Conservation (phyloP, 2,797 vertebrate species). For the Podarcis lilfordi region DNA sequence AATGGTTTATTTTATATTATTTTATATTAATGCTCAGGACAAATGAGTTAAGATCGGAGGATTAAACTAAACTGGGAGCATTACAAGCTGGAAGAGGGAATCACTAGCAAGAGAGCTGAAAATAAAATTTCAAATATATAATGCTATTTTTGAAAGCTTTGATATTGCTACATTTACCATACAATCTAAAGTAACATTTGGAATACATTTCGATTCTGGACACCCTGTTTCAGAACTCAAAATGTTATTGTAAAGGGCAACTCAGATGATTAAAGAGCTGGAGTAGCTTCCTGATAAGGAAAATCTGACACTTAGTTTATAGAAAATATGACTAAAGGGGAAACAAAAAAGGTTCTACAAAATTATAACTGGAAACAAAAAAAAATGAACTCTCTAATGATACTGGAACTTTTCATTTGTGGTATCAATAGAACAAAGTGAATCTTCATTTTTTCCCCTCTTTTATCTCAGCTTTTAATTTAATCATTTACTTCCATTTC, state of each 20-base stretch:
- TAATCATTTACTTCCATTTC: background rate
- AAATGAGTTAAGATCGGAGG: constrained; percentile 36
- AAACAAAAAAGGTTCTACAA: background rate
- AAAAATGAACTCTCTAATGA: background rate
- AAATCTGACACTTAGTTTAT: background rate
- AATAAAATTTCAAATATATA: background rate
- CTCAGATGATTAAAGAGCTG: background rate
- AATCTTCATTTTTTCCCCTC: background rate
- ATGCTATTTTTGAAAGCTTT: background rate
- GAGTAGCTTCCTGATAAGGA: background rate
- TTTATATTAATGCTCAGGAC: constrained; percentile 55
- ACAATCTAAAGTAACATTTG: background rate
- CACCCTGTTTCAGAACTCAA: background rate
- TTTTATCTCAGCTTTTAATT: background rate
- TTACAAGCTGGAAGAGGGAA: background rate
- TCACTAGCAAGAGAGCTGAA: background rate
- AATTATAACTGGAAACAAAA: background rate
- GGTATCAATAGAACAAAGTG: background rate
- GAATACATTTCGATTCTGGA: background rate
- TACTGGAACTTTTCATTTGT: background rate
- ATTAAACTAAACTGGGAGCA: constrained; percentile 22
- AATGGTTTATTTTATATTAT: constrained; percentile 34
- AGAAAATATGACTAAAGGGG: background rate
- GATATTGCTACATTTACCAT: background rate
- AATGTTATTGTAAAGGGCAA: background rate